Base-by-base conservation (phyloP, 2,113 vertebrate genomes). In the Podarcis muralis region DNA sequence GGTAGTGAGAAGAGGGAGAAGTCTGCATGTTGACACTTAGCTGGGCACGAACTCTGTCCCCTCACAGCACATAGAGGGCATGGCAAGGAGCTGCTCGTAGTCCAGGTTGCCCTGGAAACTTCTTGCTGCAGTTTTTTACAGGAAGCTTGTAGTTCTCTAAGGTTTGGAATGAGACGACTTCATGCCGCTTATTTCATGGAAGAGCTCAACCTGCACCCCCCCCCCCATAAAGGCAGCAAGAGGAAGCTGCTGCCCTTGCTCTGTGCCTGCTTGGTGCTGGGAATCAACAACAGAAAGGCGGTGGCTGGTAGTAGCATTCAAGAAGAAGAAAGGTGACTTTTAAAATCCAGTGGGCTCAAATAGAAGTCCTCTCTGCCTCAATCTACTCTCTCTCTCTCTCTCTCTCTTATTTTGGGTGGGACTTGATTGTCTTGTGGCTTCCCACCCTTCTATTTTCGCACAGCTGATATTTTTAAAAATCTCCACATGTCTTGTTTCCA, bases 381-480 rank as follows among this genome's bases (percentile, higher is more conserved):
- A 1, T 48, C 40, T 43, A 7, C 40, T 43, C 40, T 43, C 40
- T 43, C 6, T 43, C n/a, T n/a, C 40, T 40, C 6, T 40, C 40
- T 43, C 40, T 43, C 40, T 43, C 40, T 43, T 1, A 43, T 48
- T 48, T 48, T 87, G 86, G 65, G 66, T 37, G 43, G 81, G 86
- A 59, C 86, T 87, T 83, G 80, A 62, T 66, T 82, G 43, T 65
- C 80, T 88, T 53, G 43, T 83, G 87, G 80, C 57, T 76, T 75
- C 80, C 87, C 37, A 62, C 86, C 40, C 65, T 78, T 65, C 69
- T 83, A 82, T 75, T 82, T 83, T 83, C 43, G 87, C 59, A 88
- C 80, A 76, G 40, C 62, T 27, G 69, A 68, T 83, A 43, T 76
- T 83, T 79, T 79, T 69, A 87, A 88, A 88, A 35, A 74, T 65